Base-by-base conservation (phyloP, 2,888 invertebrate genomes). In the Priocnemis perturbator region DNA sequence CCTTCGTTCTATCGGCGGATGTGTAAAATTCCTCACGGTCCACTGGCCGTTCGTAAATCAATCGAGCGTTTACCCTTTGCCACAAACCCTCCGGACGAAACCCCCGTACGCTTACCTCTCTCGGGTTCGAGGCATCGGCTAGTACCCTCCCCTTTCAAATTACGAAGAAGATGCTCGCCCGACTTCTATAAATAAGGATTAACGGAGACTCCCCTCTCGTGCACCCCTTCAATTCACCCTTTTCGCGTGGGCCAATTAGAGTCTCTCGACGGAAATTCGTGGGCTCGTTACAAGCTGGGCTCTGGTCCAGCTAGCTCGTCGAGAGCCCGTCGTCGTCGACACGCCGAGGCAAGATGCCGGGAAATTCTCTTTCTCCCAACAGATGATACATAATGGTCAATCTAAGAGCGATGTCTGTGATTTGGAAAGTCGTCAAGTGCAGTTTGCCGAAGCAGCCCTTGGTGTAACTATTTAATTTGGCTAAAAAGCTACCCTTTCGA, bases 161-260 rank as follows among this genome's bases (percentile, higher is more conserved):
- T 73, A 67, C 75, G 48, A 59, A 45, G 64, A 63, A 50, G 65
- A 65, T 61, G 50, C 69, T 61, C 20, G 44, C 58, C 62, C 67
- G 72, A 71, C 75, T 76, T 79, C 81, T 79, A 81, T 83, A 83
- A 83, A 83, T 83, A 82, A 80, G 81, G 81, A 79, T 82, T 79
- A 81, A 65, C 71, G 60, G 70, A 65, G 73, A 17, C 59, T 44
- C 69, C 63, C 75, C 30, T 20, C 5, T 15, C 11, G 37, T 7
- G 7, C 37, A 37, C 37, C 37, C 37, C 37, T 37, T 37, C 7
- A 11, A 9, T 37, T 37, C 4, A 37, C 11, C 37, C 37, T 11
- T 37, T 11, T 11, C 37, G 37, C 37, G 4, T 9, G 15, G 30
- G 14, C 44, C 81, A 82, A 83, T 83, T 83, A 82, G 78, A 73